Evolutionary conservation across 92 coral and sea anemone species (phyloP).

Genomic region (Bergia puertoricense): DNA sequence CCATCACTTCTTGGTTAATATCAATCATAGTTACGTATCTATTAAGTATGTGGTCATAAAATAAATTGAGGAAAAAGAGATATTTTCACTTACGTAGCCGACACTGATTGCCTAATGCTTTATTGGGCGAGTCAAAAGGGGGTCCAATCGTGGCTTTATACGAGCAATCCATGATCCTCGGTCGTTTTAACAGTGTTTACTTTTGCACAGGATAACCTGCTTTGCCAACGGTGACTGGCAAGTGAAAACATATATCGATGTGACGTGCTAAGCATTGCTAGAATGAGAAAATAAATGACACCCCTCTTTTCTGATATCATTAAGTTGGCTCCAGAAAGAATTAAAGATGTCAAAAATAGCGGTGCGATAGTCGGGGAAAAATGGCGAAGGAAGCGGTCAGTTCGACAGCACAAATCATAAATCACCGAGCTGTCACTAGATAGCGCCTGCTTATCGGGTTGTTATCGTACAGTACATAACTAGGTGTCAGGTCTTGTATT

Average conservation of each 20-base stretch:
- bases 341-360: conserved; percentile 37
- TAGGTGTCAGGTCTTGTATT: conserved; percentile 27
- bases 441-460: conserved; percentile 45
- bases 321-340: conserved; percentile 46
- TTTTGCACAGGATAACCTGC: not conserved
- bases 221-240: not conserved
- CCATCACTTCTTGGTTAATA: conserved; percentile 13
- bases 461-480: conserved; percentile 30
- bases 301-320: conserved; percentile 29
- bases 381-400: conserved; percentile 48
- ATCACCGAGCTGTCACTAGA: conserved; percentile 43
- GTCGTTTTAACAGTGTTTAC: conserved; percentile 11
- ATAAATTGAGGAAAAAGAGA: conserved; percentile 27
- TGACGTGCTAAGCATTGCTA: not conserved
- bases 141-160: not conserved
- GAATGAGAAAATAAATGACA: conserved; percentile 31
- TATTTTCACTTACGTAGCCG: conserved; percentile 43
- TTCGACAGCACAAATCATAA: conserved; percentile 42
- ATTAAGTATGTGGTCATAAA: conserved; percentile 30
- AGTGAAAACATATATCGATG: conserved; percentile 16
- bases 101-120: conserved; percentile 29
- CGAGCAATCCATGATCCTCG: not conserved
- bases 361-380: conserved; percentile 30
- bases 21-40: conserved; percentile 22
- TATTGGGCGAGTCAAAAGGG: not conserved